These are phyloP conservation scores for Halisarca cf. caerulea DNA, from an alignment of 37 sponge, comb jelly and placozoan genomes.

Conservation along the genomic window DNA sequence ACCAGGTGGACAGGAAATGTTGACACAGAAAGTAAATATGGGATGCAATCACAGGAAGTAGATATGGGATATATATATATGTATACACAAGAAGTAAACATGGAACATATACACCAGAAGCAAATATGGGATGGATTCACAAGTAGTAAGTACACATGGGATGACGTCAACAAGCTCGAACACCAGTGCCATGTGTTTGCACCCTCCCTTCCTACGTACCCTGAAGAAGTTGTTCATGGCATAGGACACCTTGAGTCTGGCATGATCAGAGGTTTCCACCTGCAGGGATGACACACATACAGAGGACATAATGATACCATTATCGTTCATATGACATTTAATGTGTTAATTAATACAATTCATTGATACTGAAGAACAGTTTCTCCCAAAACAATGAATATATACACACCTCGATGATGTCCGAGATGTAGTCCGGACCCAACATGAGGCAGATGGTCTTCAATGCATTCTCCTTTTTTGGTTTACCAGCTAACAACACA, in stretches of 20 bases:
- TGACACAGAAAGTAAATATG: not conserved
- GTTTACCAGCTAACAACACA: slow-evolving; percentile 81
- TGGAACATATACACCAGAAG: too few relatives aligned
- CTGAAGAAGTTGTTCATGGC: slow-evolving; percentile 89
- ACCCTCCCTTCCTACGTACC: slow-evolving; percentile 43
- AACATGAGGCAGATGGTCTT: slow-evolving; percentile 82
- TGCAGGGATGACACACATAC: slow-evolving; percentile 16
- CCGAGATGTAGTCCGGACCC: slow-evolving; percentile 92
- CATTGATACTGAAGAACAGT: too few relatives aligned
- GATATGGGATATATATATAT: not conserved
- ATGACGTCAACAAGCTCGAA: too few relatives aligned
- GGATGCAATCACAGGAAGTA: not conserved
- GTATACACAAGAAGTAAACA: not conserved
- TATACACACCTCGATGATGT: slow-evolving; percentile 62
- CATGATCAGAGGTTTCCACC: slow-evolving; percentile 95
- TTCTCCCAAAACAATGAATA: too few relatives aligned
- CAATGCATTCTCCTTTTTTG: slow-evolving; percentile 84
- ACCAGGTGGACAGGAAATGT: not conserved
- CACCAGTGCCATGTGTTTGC: too few relatives aligned
- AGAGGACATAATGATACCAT: not conserved
- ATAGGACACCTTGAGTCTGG: slow-evolving; percentile 73
- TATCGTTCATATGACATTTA: not conserved
- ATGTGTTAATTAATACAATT: too few relatives aligned
- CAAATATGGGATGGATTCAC: too few relatives aligned
- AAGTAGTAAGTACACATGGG: too few relatives aligned